Percentiles rank a stretch among this genome's conserved stretches.
Evolutionary conservation across 2,797 vertebrate genomes (phyloP).

Genomic region (Sitta carolinensis): DNA sequence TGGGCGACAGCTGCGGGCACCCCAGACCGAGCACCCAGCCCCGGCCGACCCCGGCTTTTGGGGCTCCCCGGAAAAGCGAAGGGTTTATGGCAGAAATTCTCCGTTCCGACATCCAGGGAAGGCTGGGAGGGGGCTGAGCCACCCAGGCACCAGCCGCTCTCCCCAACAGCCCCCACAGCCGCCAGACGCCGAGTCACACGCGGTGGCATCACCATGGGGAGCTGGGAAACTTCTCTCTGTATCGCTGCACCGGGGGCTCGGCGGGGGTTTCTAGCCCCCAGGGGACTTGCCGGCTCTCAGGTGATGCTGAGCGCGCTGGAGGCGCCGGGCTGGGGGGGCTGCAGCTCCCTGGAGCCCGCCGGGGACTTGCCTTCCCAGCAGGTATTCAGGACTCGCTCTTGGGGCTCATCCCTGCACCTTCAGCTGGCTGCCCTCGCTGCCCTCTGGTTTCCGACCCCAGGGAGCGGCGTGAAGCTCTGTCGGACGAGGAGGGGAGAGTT

Average conservation of each 20-base stretch:
- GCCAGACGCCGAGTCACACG: background rate
- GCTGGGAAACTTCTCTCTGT: background rate
- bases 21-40: background rate
- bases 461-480: background rate
- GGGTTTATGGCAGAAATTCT: background rate
- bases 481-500: background rate
- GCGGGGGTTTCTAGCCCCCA: background rate
- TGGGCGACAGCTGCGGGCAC: background rate
- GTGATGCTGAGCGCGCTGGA: background rate
- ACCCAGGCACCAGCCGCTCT: background rate
- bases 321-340: fast-evolving
- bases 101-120: background rate
- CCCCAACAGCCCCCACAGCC: background rate
- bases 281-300: background rate
- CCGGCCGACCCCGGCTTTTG: background rate
- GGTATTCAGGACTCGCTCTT: background rate
- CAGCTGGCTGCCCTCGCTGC: fast-evolving
- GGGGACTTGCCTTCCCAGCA: background rate
- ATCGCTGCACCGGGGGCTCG: fast-evolving
- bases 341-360: background rate
- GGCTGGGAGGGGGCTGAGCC: background rate
- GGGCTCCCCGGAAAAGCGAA: background rate
- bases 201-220: background rate
- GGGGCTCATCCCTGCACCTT: background rate
- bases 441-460: background rate